Percentiles rank a stretch among this genome's conserved stretches.
Evolutionary conservation across 1,140 invertebrate species (phyloP).

Genomic region (Helicoverpa zea): DNA sequence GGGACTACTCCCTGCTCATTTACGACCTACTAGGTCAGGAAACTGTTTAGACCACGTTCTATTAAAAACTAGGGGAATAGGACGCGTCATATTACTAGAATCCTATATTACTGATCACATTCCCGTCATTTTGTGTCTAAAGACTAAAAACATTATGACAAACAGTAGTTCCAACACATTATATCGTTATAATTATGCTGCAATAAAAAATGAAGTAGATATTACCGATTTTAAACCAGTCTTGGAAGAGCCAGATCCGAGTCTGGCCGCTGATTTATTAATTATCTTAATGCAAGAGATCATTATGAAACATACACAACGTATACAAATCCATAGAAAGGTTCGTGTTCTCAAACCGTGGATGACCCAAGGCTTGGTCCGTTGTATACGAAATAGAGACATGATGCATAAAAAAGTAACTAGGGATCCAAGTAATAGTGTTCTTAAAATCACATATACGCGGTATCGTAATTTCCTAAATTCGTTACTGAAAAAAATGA

Average conservation of each 20-base stretch:
- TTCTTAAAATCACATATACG: neutral
- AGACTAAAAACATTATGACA: neutral
- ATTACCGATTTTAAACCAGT: neutral
- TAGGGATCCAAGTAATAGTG: neutral
- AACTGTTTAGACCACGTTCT: constrained; percentile 5
- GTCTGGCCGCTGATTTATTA: neutral
- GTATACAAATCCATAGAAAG: neutral
- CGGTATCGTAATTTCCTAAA: constrained; percentile 4
- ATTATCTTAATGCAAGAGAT: neutral
- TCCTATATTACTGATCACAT: constrained; percentile 8
- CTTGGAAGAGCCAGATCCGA: neutral
- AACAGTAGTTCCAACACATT: neutral
- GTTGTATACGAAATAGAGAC: neutral
- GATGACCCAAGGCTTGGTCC: neutral
- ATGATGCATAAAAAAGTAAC: neutral
- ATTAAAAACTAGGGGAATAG: neutral
- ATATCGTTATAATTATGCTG: neutral
- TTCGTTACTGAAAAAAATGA: neutral
- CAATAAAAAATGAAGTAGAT: neutral
- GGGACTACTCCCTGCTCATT: neutral
- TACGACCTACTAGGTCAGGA: neutral
- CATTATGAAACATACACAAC: neutral
- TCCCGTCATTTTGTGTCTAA: neutral
- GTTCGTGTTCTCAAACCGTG: neutral
- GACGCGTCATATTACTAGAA: neutral